Evolutionary conservation across 2,113 vertebrate species (phyloP).

Genomic region (Nestor notabilis): DNA sequence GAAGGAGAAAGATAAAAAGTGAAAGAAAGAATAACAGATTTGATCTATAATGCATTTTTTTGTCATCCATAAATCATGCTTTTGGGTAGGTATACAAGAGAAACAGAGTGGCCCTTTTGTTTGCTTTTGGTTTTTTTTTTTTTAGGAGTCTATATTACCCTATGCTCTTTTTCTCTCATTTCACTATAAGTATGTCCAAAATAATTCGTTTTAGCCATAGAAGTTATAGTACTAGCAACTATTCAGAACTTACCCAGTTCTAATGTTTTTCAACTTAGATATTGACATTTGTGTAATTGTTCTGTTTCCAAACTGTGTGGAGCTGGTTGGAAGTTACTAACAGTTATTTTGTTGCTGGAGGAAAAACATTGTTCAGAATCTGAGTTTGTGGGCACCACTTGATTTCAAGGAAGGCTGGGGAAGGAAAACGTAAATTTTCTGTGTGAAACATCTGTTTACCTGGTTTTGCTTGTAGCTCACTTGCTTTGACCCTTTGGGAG

Average conservation of each 20-base stretch:
- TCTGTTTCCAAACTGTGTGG: neutral
- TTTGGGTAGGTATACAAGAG: neutral
- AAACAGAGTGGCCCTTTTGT: neutral
- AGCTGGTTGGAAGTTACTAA: neutral
- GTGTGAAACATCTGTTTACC: neutral
- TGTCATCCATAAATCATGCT: neutral
- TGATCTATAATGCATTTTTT: neutral
- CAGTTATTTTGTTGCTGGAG: neutral
- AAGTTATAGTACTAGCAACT: neutral
- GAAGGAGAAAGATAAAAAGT: neutral
- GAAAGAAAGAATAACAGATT: neutral
- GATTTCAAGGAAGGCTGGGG: neutral
- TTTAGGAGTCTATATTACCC: neutral
- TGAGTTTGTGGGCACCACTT: neutral
- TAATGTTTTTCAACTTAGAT: neutral
- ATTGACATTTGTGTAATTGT: neutral
- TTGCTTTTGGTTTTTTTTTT: neutral
- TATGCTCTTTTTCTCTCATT: neutral
- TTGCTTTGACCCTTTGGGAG: neutral
- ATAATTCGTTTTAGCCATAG: neutral
- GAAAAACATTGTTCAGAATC: neutral
- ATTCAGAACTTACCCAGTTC: neutral
- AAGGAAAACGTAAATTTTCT: neutral
- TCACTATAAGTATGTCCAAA: neutral
- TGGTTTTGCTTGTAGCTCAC: fast-evolving